phyloP scores from a whole-genome alignment of 1,140 invertebrate species.

The Drosophila bocki region DNA sequence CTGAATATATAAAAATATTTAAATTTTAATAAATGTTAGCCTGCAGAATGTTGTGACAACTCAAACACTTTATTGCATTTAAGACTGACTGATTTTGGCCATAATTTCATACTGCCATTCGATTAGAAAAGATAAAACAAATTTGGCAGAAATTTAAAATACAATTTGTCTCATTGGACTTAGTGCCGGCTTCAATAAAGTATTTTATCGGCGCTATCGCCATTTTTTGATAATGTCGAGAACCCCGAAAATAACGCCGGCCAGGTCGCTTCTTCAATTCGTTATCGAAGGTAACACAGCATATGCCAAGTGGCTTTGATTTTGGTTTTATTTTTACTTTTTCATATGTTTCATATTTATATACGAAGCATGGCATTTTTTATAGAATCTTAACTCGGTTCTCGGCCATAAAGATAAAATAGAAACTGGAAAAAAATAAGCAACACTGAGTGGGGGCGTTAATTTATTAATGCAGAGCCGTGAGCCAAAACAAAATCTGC shows the following conservation, averaged over 20 bases:
- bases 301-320: slow-evolving; percentile 61
- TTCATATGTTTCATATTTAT: slow-evolving; percentile 17
- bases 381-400: slow-evolving; percentile 62
- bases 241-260: slow-evolving; percentile 26
- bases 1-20: background rate
- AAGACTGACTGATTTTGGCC: background rate
- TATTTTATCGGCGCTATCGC: slow-evolving; percentile 73
- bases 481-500: slow-evolving; percentile 71
- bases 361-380: slow-evolving; percentile 33
- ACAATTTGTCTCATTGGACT: slow-evolving; percentile 72
- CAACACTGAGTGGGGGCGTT: slow-evolving; percentile 62
- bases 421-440: slow-evolving; percentile 40
- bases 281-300: slow-evolving; percentile 41
- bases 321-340: slow-evolving; percentile 46
- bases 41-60: slow-evolving; percentile 10
- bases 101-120: slow-evolving; percentile 19
- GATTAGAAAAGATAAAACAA: slow-evolving; percentile 41
- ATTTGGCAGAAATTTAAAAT: slow-evolving; percentile 57
- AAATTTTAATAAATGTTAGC: slow-evolving; percentile 11
- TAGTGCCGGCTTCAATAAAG: slow-evolving; percentile 59
- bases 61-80: slow-evolving; percentile 11
- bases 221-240: slow-evolving; percentile 64
- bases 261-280: slow-evolving; percentile 48
- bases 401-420: slow-evolving; percentile 67
- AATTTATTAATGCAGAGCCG: slow-evolving; percentile 71